A percentile compares a stretch with the other conserved stretches of the same genome.
Evolutionary conservation across 30 jellyfish, hydroid and myxozoan genomes (phyloP).

Genomic region (Mastigias papua): DNA sequence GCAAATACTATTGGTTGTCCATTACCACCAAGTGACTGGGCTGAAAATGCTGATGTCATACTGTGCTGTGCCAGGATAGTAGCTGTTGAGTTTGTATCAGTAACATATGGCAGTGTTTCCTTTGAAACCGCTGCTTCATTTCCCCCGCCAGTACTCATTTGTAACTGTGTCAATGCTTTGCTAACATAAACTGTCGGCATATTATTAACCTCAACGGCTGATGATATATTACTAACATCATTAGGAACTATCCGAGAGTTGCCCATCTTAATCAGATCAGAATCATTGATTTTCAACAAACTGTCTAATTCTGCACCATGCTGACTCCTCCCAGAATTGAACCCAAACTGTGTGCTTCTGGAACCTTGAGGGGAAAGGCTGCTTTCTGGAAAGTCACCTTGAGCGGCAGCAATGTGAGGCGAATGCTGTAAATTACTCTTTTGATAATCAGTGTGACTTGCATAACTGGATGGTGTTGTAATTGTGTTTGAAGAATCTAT

Average conservation of each 20-base stretch:
- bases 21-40: not conserved
- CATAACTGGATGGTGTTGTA: constrained; percentile 27
- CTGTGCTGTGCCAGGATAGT: constrained; percentile 3
- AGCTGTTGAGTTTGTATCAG: not conserved
- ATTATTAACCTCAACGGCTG: constrained; percentile 2
- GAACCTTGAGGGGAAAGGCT: constrained; percentile 17
- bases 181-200: constrained; percentile 20
- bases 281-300: constrained; percentile 34
- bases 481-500: constrained; percentile 1
- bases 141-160: not conserved
- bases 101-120: not conserved
- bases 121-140: not conserved
- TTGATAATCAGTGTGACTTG: constrained; percentile 49
- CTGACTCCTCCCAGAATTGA: constrained; percentile 25
- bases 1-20: constrained; percentile 18
- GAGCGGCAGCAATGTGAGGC: constrained; percentile 19
- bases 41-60: constrained; percentile 28
- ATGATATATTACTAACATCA: constrained; percentile 14
- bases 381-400: constrained; percentile 7
- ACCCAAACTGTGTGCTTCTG: constrained; percentile 13
- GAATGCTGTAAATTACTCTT: constrained; percentile 37
- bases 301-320: constrained; percentile 46
- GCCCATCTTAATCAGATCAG: constrained; percentile 51
- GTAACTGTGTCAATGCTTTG: constrained; percentile 6
- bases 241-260: not conserved